These are phyloP conservation scores for Hemitrygon akajei DNA, from an alignment of 2,797 vertebrate species.

Conservation along the genomic window DNA sequence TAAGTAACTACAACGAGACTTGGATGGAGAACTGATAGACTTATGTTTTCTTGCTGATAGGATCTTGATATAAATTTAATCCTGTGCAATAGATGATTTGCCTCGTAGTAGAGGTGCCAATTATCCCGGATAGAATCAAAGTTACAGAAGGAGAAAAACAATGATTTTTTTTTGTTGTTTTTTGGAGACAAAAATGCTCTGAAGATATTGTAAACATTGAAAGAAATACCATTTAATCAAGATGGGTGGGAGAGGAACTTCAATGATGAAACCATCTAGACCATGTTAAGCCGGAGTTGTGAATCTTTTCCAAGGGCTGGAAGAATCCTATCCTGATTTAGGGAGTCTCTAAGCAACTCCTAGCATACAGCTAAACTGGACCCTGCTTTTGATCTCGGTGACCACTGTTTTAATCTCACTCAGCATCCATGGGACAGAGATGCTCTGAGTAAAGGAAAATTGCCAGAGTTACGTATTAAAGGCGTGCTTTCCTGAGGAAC, in stretches of 20 bases:
- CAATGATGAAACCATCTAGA: background rate
- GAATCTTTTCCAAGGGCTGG: background rate
- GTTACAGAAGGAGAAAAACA: too few relatives aligned
- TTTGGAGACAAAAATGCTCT: too few relatives aligned
- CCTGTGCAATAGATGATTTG: background rate
- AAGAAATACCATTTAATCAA: background rate
- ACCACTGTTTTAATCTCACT: background rate
- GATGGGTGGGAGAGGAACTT: too few relatives aligned
- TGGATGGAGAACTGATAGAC: background rate
- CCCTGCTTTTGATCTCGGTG: background rate
- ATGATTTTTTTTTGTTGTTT: too few relatives aligned
- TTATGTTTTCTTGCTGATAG: background rate
- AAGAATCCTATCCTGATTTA: background rate
- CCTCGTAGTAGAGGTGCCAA: background rate
- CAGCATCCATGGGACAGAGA: background rate
- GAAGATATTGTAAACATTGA: background rate
- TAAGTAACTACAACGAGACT: background rate
- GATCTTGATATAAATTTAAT: background rate
- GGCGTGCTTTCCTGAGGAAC: background rate
- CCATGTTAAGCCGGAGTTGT: background rate
- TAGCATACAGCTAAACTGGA: background rate
- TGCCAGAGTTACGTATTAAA: background rate
- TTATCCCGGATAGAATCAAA: background rate
- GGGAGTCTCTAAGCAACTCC: background rate
- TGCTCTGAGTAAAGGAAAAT: background rate